These are phyloP conservation scores for Rhynchopsitta pachyrhyncha DNA, from an alignment of 2,113 vertebrate genomes.

Conservation along the genomic window DNA sequence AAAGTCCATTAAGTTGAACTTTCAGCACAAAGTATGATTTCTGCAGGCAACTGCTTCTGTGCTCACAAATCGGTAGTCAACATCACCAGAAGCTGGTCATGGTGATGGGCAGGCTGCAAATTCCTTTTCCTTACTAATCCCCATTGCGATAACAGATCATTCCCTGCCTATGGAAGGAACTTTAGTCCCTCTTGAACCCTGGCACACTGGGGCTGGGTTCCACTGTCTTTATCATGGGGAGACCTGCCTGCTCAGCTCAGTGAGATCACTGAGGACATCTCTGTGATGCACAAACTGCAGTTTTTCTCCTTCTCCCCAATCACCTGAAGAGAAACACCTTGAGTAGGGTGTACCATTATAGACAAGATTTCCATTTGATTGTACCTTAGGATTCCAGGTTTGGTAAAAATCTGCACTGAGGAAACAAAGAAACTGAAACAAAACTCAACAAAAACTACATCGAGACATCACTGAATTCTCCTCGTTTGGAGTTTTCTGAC, in stretches of 20 bases:
- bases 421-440: too few relatives aligned
- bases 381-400: not conserved
- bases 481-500: not conserved
- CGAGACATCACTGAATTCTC: not conserved
- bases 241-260: not conserved
- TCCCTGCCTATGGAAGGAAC: not conserved
- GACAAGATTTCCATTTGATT: not conserved
- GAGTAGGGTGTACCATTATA: not conserved
- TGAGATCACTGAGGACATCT: not conserved
- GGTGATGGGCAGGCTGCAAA: accelerated
- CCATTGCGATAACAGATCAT: not conserved
- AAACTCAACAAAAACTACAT: not conserved
- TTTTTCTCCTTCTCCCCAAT: not conserved
- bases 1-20: constrained; percentile 1
- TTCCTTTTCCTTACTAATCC: not conserved
- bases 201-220: not conserved
- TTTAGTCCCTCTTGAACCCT: not conserved
- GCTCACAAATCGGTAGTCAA: not conserved
- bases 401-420: not conserved
- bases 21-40: not conserved
- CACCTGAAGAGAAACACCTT: not conserved
- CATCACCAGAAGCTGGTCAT: not conserved
- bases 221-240: not conserved
- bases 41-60: not conserved
- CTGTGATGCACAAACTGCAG: not conserved